Percentiles rank a stretch among this genome's conserved stretches.
phyloP scores from a whole-genome alignment of 1,140 invertebrate species.

The Brachionus manjavacas region DNA sequence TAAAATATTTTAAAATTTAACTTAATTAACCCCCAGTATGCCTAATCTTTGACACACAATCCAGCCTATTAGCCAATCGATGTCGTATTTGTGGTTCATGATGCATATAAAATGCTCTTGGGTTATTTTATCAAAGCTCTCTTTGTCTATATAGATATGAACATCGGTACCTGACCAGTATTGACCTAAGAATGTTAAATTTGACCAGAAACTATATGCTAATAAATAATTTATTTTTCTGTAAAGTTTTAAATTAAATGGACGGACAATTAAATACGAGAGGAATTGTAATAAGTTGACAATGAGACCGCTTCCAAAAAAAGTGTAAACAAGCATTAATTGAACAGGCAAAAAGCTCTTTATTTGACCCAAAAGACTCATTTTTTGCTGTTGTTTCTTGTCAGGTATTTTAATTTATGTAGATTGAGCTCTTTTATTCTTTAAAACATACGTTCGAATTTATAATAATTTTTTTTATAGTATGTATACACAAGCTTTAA shows the following conservation, averaged over 20 bases:
- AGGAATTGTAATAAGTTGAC: conserved; percentile 66
- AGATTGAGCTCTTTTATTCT: background rate
- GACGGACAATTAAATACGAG: conserved; percentile 50
- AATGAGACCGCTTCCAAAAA: conserved; percentile 79
- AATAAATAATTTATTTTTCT: conserved; percentile 85
- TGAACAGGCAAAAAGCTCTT: conserved; percentile 58
- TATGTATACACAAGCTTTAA: background rate
- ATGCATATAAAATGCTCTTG: conserved; percentile 81
- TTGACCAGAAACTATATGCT: conserved; percentile 75
- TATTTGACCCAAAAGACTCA: conserved; percentile 32
- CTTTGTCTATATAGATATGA: conserved; percentile 71
- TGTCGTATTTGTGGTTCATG: conserved; percentile 92
- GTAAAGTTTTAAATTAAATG: conserved; percentile 60
- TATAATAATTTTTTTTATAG: background rate
- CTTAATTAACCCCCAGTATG: background rate
- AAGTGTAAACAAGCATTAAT: conserved; percentile 77
- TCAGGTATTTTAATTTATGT: background rate
- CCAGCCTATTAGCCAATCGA: conserved; percentile 89
- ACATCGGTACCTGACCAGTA: conserved; percentile 80
- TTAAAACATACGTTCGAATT: background rate
- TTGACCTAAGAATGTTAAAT: conserved; percentile 61
- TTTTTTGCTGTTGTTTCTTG: background rate
- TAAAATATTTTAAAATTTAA: conserved; percentile 8
- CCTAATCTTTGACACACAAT: conserved; percentile 59
- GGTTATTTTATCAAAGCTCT: conserved; percentile 72